These are phyloP conservation scores for Acrocephalus arundinaceus DNA, from an alignment of 2,113 vertebrate genomes.

Conservation along the genomic window DNA sequence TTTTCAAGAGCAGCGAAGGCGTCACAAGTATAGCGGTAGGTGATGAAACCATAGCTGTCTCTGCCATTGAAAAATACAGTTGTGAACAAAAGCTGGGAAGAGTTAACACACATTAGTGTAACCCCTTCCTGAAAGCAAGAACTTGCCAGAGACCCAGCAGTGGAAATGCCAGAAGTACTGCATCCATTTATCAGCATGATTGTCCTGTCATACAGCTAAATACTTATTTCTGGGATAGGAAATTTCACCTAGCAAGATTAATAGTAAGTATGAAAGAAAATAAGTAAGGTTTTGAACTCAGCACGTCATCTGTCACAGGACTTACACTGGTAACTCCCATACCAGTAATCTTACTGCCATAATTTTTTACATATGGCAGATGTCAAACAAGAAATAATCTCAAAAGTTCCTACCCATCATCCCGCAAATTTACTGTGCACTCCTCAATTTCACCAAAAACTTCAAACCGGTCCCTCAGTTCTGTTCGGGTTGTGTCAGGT, in stretches of 20 bases:
- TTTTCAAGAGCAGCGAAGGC: slow-evolving; percentile 98
- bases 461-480: slow-evolving; percentile 97
- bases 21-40: slow-evolving; percentile 98
- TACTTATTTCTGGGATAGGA: slow-evolving; percentile 78
- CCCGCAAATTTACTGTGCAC: slow-evolving; percentile 92
- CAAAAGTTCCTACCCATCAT: slow-evolving; percentile 90
- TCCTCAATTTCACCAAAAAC: slow-evolving; percentile 99
- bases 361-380: slow-evolving; percentile 54
- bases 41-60: slow-evolving; percentile 99
- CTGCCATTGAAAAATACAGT: slow-evolving; percentile 79
- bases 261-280: slow-evolving; percentile 77
- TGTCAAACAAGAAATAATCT: slow-evolving; percentile 70
- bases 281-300: slow-evolving; percentile 76
- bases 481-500: slow-evolving; percentile 88
- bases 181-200: slow-evolving; percentile 77
- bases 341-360: slow-evolving; percentile 38
- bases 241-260: slow-evolving; percentile 79
- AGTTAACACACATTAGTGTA: slow-evolving; percentile 26
- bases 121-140: slow-evolving; percentile 40
- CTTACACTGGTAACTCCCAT: slow-evolving; percentile 60
- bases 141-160: slow-evolving; percentile 3
- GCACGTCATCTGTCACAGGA: slow-evolving; percentile 72
- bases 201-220: slow-evolving; percentile 77
- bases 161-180: slow-evolving; percentile 40
- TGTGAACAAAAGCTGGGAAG: not conserved